A percentile compares a stretch with the other conserved stretches of the same genome.
These are phyloP conservation scores for Paelopatides confundens DNA, from an alignment of 53 echinoderm and acorn worm genomes.

Conservation along the genomic window DNA sequence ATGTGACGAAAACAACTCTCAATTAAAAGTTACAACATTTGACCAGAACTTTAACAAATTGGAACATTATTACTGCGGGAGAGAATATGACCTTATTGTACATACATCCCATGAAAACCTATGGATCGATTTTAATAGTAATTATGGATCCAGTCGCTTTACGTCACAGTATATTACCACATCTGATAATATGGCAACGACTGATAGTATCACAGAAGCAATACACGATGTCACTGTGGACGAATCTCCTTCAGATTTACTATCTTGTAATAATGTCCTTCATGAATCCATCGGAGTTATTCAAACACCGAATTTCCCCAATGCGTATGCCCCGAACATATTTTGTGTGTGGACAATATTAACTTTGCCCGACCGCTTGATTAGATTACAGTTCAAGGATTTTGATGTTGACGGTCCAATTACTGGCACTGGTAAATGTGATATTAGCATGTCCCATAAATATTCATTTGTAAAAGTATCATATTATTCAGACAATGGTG, in stretches of 20 bases:
- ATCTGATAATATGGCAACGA: neutral
- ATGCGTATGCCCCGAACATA: neutral
- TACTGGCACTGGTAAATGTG: conserved; percentile 26
- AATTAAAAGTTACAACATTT: conserved; percentile 31
- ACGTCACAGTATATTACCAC: neutral
- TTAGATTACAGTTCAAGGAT: neutral
- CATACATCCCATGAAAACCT: conserved; percentile 24
- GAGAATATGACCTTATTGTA: neutral
- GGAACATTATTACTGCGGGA: neutral
- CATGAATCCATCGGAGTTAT: conserved; percentile 29
- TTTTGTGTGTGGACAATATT: conserved; percentile 36
- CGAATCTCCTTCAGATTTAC: neutral
- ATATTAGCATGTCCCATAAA: conserved; percentile 26
- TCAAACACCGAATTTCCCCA: conserved; percentile 35
- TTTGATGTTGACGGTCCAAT: conserved; percentile 33
- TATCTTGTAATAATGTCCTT: neutral
- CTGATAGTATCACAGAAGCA: neutral
- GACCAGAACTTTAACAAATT: conserved; percentile 21
- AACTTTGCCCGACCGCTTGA: neutral
- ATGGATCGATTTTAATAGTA: conserved; percentile 25
- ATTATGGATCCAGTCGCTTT: neutral
- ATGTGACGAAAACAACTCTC: neutral
- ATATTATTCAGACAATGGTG: conserved; percentile 1
- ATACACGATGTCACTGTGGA: neutral
- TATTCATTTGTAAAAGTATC: conserved; percentile 33